Evolutionary conservation across 2,888 invertebrate genomes (phyloP), one percentile per base, ranked within the genome.

Genomic region (Podotricha telesiphe): DNA sequence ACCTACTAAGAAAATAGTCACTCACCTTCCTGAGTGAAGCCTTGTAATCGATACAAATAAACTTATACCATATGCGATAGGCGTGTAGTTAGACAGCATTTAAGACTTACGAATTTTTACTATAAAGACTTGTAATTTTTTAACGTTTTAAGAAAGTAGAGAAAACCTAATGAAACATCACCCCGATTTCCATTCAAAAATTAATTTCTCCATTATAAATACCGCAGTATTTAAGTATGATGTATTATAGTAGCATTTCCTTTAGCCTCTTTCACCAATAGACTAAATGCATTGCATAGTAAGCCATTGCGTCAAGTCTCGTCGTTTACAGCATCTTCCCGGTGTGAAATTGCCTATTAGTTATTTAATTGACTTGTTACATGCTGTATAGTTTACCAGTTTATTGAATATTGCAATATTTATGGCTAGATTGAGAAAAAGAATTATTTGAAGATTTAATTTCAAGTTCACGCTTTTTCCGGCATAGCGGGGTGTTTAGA

Each of bases 301-400:
- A 71, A 74, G 11, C 64, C 37, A 45, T 75, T 73, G 68, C 72
- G 50, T 71, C 70, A 72, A 61, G 61, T 37, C 53, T 72, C 50
- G 42, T 56, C 70, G 70, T 63, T 72, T 50, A 68, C 62, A 72
- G 65, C 68, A 48, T 74, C 75, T 74, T 70, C 68, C 66, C 67
- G 51, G 70, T 70, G 70, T 64, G 71, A 72, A 72, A 74, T 74
- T 56, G 63, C 53, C 68, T 72, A 58, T 70, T 70, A 64, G 65
- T 64, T 67, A 28, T 28, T 28, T 51, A 67, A 65, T 66, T 65
- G 45, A 42, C 56, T 72, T 68, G 70, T 72, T 70, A 66, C 68
- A 72, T 71, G 28, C 28, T 65, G 28, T 42, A 65, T 42, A 59
- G 69, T 64, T 62, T 50, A 71, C 66, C 51, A 56, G 53, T 51